Evolutionary conservation across 2,888 invertebrate genomes (phyloP).

Genomic region (Lathronympha strigana): DNA sequence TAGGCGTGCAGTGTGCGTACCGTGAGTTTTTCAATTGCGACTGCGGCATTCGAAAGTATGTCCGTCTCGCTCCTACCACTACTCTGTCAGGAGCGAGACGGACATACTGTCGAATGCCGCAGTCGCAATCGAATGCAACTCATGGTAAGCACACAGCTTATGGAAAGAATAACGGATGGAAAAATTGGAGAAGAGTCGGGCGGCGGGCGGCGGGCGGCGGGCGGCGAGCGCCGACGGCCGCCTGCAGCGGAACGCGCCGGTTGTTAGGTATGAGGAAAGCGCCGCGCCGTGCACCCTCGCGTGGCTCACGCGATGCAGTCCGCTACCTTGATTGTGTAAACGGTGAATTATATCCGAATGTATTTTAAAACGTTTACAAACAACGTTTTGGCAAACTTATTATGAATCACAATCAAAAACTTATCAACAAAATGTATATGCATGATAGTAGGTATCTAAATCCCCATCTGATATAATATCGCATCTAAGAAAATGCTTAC

Average conservation of each 20-base stretch:
- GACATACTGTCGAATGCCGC: no score
- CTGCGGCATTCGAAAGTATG: no score
- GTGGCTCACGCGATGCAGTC: conserved; percentile 45
- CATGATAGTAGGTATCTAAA: background rate
- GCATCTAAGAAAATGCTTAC: background rate
- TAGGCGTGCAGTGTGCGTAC: no score
- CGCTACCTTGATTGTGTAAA: conserved; percentile 40
- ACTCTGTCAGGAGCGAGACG: no score
- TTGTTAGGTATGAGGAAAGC: conserved; percentile 42
- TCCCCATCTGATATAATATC: no score
- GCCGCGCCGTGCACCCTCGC: conserved; percentile 42
- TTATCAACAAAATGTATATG: background rate
- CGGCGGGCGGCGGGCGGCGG: conserved; percentile 6
- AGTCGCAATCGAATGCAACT: background rate
- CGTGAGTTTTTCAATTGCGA: no score
- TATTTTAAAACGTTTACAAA: conserved; percentile 40
- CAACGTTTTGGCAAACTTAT: conserved; percentile 19
- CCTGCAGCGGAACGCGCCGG: conserved; percentile 42
- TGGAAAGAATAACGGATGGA: conserved; percentile 18
- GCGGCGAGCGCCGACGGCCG: conserved; percentile 16
- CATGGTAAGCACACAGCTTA: background rate
- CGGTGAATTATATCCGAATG: conserved; percentile 37
- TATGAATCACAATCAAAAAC: conserved; percentile 1
- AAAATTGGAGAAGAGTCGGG: conserved; percentile 15
- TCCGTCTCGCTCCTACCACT: no score